Conservation (phyloP, 2,113 vertebrate genomes). For the Heptranchias perlo region DNA sequence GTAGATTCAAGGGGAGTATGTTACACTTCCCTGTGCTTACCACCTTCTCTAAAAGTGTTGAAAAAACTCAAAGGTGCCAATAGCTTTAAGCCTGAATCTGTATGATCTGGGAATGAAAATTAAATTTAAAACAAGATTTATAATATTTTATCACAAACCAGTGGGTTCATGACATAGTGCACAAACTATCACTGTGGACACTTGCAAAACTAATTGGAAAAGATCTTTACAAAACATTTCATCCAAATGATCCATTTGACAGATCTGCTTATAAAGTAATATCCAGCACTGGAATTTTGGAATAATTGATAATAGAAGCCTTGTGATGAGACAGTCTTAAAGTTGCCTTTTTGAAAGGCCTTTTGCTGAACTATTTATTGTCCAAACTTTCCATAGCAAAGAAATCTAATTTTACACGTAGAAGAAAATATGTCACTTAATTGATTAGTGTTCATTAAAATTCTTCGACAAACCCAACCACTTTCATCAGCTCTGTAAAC, state of each 20-base stretch:
- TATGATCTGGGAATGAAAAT: background rate
- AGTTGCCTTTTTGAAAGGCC: background rate
- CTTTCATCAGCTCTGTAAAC: background rate
- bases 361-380: background rate
- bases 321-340: background rate
- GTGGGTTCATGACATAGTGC: background rate
- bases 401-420: background rate
- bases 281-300: background rate
- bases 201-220: background rate
- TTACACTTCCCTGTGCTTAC: background rate
- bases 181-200: no score
- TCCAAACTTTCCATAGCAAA: background rate
- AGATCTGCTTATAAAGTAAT: background rate
- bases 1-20: background rate
- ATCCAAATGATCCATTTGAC: background rate
- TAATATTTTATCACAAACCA: background rate
- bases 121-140: background rate
- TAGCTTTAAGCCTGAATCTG: background rate
- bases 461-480: slow-evolving; percentile 29
- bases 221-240: background rate
- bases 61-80: background rate
- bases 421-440: background rate
- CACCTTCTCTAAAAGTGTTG: background rate
- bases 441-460: slow-evolving; percentile 41
- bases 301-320: background rate